phyloP scores from a whole-genome alignment of 2,797 vertebrate genomes.

The Chelmon rostratus region DNA sequence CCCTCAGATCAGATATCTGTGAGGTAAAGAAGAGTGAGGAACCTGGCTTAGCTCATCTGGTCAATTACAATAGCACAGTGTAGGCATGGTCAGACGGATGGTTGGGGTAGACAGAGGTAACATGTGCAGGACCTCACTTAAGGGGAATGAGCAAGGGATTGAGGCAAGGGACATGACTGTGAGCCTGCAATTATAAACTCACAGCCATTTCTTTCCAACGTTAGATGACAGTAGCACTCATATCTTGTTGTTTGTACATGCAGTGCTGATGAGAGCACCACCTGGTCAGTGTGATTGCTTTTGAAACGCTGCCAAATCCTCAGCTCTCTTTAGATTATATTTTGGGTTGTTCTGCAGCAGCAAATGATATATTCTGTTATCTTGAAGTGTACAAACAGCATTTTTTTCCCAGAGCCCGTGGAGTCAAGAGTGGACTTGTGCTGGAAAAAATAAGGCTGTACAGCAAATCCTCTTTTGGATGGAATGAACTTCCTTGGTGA shows the following conservation, averaged over 20 bases:
- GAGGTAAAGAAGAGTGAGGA: conserved; percentile 23
- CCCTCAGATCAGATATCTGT: conserved; percentile 34
- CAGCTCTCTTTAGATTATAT: conserved; percentile 9
- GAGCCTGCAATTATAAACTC: conserved; percentile 38
- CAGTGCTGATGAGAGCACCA: not conserved
- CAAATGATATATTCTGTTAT: not conserved
- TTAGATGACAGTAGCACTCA: conserved; percentile 27
- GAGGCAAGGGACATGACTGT: conserved; percentile 46
- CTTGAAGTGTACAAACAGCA: not conserved
- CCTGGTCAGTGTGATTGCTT: conserved; percentile 1
- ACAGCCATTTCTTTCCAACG: conserved; percentile 25
- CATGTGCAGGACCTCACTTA: conserved; percentile 27
- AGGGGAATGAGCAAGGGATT: conserved; percentile 35
- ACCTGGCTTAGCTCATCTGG: conserved; percentile 65
- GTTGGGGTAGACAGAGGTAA: conserved; percentile 56
- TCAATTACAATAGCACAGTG: conserved; percentile 46
- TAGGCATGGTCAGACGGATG: conserved; percentile 47
- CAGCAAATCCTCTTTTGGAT: conserved; percentile 30
- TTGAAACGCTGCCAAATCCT: conserved; percentile 35
- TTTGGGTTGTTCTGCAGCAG: not conserved
- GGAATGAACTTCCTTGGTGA: conserved; percentile 33
- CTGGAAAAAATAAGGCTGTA: conserved; percentile 24
- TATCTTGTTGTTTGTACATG: not conserved
- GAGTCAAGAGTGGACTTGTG: not conserved
- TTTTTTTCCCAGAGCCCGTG: not conserved